phyloP scores from a whole-genome alignment of 1,140 invertebrate species.

The Rhopalosiphum maidis region DNA sequence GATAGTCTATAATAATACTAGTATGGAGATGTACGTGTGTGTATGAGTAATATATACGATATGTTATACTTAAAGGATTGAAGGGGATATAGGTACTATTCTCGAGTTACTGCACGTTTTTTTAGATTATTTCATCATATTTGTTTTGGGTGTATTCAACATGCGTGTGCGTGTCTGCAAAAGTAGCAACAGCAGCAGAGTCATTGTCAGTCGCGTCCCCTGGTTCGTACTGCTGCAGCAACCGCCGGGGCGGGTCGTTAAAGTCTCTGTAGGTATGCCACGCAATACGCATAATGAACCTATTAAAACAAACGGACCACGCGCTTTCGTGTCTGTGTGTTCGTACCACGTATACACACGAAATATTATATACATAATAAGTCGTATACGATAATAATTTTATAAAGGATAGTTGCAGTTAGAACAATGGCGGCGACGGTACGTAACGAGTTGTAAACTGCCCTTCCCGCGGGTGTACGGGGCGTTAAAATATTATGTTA shows the following conservation, averaged over 20 bases:
- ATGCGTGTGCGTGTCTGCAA: background rate
- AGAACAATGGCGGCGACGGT: background rate
- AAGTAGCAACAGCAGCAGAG: background rate
- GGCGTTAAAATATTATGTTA: background rate
- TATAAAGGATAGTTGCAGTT: background rate
- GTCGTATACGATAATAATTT: slow-evolving; percentile 15
- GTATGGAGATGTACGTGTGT: background rate
- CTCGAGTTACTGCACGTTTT: background rate
- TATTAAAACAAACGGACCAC: background rate
- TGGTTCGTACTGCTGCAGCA: background rate
- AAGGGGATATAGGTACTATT: background rate
- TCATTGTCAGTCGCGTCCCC: background rate
- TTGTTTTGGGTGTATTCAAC: background rate
- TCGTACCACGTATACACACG: background rate
- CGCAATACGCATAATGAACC: background rate
- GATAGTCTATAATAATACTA: background rate
- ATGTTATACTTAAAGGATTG: rapidly evolving
- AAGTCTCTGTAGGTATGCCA: background rate
- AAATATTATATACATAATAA: background rate
- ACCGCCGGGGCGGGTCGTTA: slow-evolving; percentile 19
- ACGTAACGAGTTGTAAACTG: slow-evolving; percentile 32
- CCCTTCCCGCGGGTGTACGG: background rate
- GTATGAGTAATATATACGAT: background rate
- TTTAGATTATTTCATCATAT: background rate
- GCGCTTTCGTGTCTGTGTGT: background rate